Percentiles rank a stretch among this genome's conserved stretches.
Evolutionary conservation across 92 coral and sea anemone genomes (phyloP).

Genomic region (Plumapathes pennacea): DNA sequence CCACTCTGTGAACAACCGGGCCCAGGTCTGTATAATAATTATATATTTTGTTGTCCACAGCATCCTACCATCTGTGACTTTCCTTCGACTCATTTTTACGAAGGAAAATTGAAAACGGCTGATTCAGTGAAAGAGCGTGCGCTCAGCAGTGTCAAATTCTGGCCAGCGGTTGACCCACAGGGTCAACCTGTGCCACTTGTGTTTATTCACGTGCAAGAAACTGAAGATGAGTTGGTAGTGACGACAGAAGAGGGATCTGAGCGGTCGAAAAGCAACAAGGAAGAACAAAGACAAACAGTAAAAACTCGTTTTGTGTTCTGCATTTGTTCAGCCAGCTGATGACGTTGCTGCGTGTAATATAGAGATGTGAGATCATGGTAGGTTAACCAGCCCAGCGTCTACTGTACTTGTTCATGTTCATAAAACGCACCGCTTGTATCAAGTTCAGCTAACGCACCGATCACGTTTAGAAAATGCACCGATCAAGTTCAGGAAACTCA

Average conservation of each 20-base stretch:
- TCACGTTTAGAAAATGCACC: too few relatives aligned
- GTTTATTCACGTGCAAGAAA: conserved; percentile 71
- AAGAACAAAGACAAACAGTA: conserved; percentile 58
- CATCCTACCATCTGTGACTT: conserved; percentile 68
- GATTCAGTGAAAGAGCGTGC: conserved; percentile 38
- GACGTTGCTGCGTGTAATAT: too few relatives aligned
- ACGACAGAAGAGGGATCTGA: conserved; percentile 60
- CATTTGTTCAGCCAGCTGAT: too few relatives aligned
- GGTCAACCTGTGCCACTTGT: conserved; percentile 46
- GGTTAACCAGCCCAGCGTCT: too few relatives aligned
- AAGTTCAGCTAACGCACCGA: too few relatives aligned
- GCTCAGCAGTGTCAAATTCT: conserved; percentile 47
- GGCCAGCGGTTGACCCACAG: conserved; percentile 56
- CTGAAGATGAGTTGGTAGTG: conserved; percentile 53
- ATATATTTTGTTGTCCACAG: conserved; percentile 8
- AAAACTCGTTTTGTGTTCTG: too few relatives aligned
- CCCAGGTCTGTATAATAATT: too few relatives aligned
- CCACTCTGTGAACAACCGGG: too few relatives aligned
- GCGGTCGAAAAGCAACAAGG: conserved; percentile 67
- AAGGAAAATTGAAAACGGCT: conserved; percentile 52
- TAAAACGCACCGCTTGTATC: too few relatives aligned
- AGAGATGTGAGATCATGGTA: too few relatives aligned
- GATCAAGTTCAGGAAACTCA: too few relatives aligned
- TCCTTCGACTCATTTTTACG: conserved; percentile 64
- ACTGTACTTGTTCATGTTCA: too few relatives aligned